Conservation (phyloP, 2,888 invertebrate species). For the Mythimna impura region DNA sequence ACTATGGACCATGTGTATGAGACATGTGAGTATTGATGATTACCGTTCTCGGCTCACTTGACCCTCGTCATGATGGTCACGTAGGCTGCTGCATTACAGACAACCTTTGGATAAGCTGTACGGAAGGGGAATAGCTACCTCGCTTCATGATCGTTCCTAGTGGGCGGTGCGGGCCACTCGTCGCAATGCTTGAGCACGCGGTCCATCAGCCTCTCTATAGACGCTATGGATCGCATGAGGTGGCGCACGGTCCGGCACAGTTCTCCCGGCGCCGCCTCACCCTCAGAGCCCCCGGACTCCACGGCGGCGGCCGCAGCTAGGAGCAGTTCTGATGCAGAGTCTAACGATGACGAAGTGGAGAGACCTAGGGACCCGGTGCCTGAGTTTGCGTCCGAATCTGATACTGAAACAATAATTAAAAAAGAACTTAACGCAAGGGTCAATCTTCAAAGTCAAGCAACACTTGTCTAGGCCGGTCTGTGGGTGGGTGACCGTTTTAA, state of each 20-base stretch:
- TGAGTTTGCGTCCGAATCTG: slow-evolving; percentile 78
- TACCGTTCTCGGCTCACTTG: too few relatives aligned
- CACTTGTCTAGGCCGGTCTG: too few relatives aligned
- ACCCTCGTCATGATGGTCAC: too few relatives aligned
- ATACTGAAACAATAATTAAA: slow-evolving; percentile 61
- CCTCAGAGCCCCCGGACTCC: slow-evolving; percentile 70
- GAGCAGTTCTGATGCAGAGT: slow-evolving; percentile 78
- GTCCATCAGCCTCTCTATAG: slow-evolving; percentile 87
- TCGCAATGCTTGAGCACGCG: slow-evolving; percentile 82
- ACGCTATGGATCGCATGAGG: slow-evolving; percentile 84
- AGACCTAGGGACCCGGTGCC: slow-evolving; percentile 74
- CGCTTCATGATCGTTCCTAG: slow-evolving; percentile 68
- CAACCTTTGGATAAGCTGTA: background rate
- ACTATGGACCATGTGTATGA: slow-evolving; percentile 74
- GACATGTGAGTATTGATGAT: too few relatives aligned
- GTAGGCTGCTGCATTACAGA: too few relatives aligned
- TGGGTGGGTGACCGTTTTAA: too few relatives aligned
- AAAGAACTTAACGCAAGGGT: too few relatives aligned
- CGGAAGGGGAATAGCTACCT: slow-evolving; percentile 12
- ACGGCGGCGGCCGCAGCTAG: slow-evolving; percentile 78
- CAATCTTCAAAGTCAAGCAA: too few relatives aligned
- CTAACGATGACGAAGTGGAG: slow-evolving; percentile 77
- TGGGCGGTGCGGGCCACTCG: slow-evolving; percentile 75
- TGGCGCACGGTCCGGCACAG: slow-evolving; percentile 81
- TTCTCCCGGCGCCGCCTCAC: slow-evolving; percentile 70